Percentiles rank a stretch among this genome's conserved stretches.
These are phyloP conservation scores for Melanogrammus aeglefinus DNA, from an alignment of 2,797 vertebrate species.

Conservation along the genomic window DNA sequence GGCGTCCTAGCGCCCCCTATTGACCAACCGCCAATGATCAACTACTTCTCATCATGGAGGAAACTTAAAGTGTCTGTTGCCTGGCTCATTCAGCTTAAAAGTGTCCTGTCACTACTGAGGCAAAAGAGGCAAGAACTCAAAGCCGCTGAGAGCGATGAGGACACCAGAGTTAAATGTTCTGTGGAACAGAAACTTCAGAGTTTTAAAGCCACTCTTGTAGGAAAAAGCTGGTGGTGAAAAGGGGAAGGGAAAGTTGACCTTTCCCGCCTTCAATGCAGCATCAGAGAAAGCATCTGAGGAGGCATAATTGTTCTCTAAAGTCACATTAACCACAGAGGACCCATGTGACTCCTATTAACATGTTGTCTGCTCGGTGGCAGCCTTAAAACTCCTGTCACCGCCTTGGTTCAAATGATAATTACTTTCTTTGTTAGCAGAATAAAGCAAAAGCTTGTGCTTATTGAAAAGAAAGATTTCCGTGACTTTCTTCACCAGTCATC, in stretches of 20 bases:
- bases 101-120: too few relatives aligned
- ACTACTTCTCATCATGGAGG: too few relatives aligned
- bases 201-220: too few relatives aligned
- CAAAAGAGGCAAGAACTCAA: too few relatives aligned
- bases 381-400: conserved; percentile 23
- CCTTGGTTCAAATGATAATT: conserved; percentile 5
- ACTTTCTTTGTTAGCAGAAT: background rate
- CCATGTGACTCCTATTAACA: conserved; percentile 68
- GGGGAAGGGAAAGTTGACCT: conserved; percentile 53
- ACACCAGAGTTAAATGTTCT: too few relatives aligned
- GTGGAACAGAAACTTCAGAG: too few relatives aligned
- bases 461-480: conserved; percentile 23
- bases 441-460: conserved; percentile 1
- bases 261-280: conserved; percentile 46
- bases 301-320: conserved; percentile 20
- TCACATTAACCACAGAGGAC: conserved; percentile 57
- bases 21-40: too few relatives aligned
- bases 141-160: too few relatives aligned
- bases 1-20: too few relatives aligned
- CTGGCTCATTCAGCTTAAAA: too few relatives aligned
- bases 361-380: conserved; percentile 68
- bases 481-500: background rate
- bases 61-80: too few relatives aligned
- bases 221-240: too few relatives aligned
- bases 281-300: conserved; percentile 25